Evolutionary conservation across 1,140 invertebrate species (phyloP).

Genomic region (Brachionus angularis): DNA sequence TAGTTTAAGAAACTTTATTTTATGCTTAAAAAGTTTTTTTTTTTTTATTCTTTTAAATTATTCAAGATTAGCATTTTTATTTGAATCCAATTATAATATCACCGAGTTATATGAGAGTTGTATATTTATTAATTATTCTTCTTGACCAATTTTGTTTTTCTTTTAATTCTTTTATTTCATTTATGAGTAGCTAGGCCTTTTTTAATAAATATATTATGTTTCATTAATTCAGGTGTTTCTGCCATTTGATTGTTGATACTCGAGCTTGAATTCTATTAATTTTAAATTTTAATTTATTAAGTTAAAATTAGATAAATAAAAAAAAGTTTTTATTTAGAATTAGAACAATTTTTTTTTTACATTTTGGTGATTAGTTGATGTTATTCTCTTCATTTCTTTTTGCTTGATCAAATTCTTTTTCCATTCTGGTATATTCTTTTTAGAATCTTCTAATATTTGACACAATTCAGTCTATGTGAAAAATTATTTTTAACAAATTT

Average conservation of each 20-base stretch:
- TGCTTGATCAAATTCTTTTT: slow-evolving; percentile 37
- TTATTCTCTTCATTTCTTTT: slow-evolving; percentile 39
- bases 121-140: too few relatives aligned
- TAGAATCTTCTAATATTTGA: slow-evolving; percentile 41
- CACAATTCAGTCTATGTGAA: slow-evolving; percentile 37
- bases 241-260: slow-evolving; percentile 35
- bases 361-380: background rate
- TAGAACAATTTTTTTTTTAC: too few relatives aligned
- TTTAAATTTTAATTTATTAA: too few relatives aligned
- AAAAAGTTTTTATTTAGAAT: too few relatives aligned
- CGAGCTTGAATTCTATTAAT: slow-evolving; percentile 6
- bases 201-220: slow-evolving; percentile 41
- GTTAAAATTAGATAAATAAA: too few relatives aligned
- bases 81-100: background rate
- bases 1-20: too few relatives aligned
- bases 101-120: slow-evolving; percentile 42
- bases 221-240: slow-evolving; percentile 41
- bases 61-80: background rate
- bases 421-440: slow-evolving; percentile 40
- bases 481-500: too few relatives aligned
- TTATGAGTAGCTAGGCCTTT: slow-evolving; percentile 35
- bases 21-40: background rate
- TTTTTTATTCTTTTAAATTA: background rate
- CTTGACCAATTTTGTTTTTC: too few relatives aligned
- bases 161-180: background rate